Base-by-base conservation (phyloP, 1,140 invertebrate species). In the Sycophaga agraensis region DNA sequence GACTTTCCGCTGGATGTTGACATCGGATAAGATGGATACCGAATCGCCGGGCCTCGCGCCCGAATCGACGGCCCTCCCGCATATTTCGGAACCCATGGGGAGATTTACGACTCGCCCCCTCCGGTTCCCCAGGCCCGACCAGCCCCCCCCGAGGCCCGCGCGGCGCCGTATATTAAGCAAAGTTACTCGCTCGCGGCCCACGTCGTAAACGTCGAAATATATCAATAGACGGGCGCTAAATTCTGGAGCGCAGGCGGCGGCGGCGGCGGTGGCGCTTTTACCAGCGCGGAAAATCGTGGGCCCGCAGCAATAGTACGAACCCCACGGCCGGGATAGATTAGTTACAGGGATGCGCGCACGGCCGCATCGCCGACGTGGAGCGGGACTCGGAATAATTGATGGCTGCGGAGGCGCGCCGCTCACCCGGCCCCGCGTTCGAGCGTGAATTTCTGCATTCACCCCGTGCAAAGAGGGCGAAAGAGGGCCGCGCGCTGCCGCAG, bases 191-290 rank as follows among this genome's bases (percentile, higher is more conserved):
- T 6, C 24, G 62, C n/a, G n/a, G n/a, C n/a, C n/a, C n/a, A n/a
- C 73, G 70, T 76, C 71, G 73, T 76, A 77, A 77, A 77, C 49
- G 71, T 74, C 72, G 67, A 69, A 75, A 76, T 74, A 75, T 73
- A 77, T 77, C 72, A 76, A 73, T 75, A 75, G 70, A 50, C 65
- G 62, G 67, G 59, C 66, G 66, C 63, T 67, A 70, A 72, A 70
- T 74, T 72, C 70, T 63, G 22, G 16, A 16, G 7, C 14, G n/a
- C n/a, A n/a, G n/a, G n/a, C n/a, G n/a, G n/a, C n/a, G n/a, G n/a
- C n/a, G n/a, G n/a, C n/a, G n/a, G n/a, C n/a, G n/a, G n/a, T n/a
- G n/a, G n/a, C n/a, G n/a, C 50, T 40, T 24, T 40, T 24, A 54
- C 24, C 37, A 26, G 21, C 6, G 35, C n/a, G 31, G 50, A 54